Base-by-base conservation (phyloP, 2,113 vertebrate genomes). In the Meleagris gallopavo region DNA sequence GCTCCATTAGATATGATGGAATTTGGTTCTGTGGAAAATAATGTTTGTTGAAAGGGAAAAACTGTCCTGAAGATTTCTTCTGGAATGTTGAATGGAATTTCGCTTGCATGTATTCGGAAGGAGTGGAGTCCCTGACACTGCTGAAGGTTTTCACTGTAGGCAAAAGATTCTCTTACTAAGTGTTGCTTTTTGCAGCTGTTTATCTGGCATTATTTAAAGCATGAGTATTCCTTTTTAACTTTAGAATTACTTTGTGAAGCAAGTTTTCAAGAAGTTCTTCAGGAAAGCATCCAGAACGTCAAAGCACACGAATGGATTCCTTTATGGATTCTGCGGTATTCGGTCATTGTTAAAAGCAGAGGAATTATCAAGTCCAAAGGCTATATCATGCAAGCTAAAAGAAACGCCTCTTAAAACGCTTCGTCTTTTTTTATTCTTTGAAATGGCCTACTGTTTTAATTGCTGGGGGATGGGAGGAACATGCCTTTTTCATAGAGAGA, bases 361-460 rank as follows among this genome's bases (percentile, higher is more conserved):
- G 99, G 99, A 94, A 99, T 99, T 97, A 99, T 99, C 97, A 99
- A 99, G 97, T 99, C 99, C 32, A 99, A 99, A 97, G 99, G 99
- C 92, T 99, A 99, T 97, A 98, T 99, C 57, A 95, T 99, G 94
- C 98, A 98, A 87, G 99, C 99, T 25, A 98, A 98, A 97, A 98
- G 98, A 97, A 98, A 97, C 88, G 92, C 93, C 38, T 97, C 95
- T 75, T 98, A 97, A 98, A 91, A 41, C 18, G 11, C 25, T 43
- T 67, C 11, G 20, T 36, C 5, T 22, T 30, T 24, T 58, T 52
- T 3, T 46, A 19, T 57, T 29, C 62, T 78, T 38, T 20, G 13
- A 20, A 76, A 55, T 66, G 65, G 38, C 74, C 89, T 91, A 54
- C 43, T 96, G 86, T 82, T 92, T 86, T 77, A 88, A 57, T 96